Evolutionary conservation across 2,888 invertebrate genomes (phyloP), one percentile per base, ranked within the genome.

Genomic region (Epinotia ramella): DNA sequence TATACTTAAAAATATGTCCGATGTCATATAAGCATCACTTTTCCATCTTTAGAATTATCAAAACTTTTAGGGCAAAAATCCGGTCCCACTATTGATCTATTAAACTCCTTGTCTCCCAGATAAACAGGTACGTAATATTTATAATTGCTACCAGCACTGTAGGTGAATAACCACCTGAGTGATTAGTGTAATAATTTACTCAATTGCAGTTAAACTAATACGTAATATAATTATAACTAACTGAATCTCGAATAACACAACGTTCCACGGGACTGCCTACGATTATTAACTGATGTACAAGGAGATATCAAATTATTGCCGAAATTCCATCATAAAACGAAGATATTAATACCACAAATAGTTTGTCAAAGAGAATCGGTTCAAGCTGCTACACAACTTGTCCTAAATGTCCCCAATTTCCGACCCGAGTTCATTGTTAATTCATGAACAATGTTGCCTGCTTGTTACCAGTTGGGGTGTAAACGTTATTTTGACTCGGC

Each of bases 381-480:
- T 68, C 68, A 44, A 64, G 44, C 63, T 76, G 63, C 84, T 84
- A 86, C 83, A 82, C 83, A 87, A 86, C 86, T 88, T 86, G 86
- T 85, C 82, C 79, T 78, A 87, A 86, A 85, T 80, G 81, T 79
- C 80, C 81, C 85, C 83, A 86, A 86, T 88, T 86, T 85, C 83
- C 82, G 80, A 83, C 82, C 83, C 83, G 78, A 83, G 82, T 86
- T 88, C 87, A 89, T 90, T 88, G 88, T 88, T 90, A 89, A 91
- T 90, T 90, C 89, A 90, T 86, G 83, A 83, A 84, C 87, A 87
- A 86, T 89, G 88, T 90, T 86, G 81, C 81, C 80, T 83, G 81
- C 79, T 84, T 85, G 88, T 87, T 85, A 86, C 84, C 81, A 87
- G 82, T 87, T 86, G 74, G 79, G 77, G 79, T 81, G 84, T 86